Base-by-base conservation (phyloP, 2,888 invertebrate species). In the Drosophila ustulata region DNA sequence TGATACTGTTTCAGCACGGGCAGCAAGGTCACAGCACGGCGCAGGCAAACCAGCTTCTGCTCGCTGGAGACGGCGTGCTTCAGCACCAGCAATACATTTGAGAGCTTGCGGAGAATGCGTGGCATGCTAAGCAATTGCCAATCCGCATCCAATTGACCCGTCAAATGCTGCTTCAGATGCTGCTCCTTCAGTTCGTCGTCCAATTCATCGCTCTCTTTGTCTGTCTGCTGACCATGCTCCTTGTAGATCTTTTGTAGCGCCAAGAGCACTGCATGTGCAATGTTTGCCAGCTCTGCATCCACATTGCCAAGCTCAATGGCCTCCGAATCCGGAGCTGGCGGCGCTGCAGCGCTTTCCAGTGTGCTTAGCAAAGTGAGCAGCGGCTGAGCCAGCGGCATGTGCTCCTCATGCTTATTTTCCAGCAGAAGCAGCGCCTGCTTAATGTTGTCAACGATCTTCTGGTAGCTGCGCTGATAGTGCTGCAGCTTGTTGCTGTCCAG, bases 1-100 rank as follows among this genome's bases (percentile, higher is more conserved):
- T 94, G 92, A 53, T 96, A 95, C 92, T 98, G 98, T 65, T 96
- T 95, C 59, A 98, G 92, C 30, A 98, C 93, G 0, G 97, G 97
- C 8, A 95, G 80, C 13, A 92, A 55, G 0, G 80, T 79, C 0
- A 83, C 74, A 0, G 92, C 66, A 25, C 90, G 89, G 2, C 80
- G 78, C 18, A 90, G 65, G 57, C 78, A 85, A 0, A 56, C 26
- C 9, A 83, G 28, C 62, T 89, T 89, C 3, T 87, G 69, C 4
- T 51, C 23, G 0, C 88, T 79, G 49, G 93, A 90, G 9, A 93
- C 70, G 37, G 93, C 92, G 67, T 94, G 91, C 13, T 94, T 91
- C 58, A 94, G 93, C 57, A 92, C 91, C 0, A 89, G 65, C 5
- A 93, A 74, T 47, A 95, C 90, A 67, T 88, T 90, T 30, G 92